A percentile compares a stretch with the other conserved stretches of the same genome.
Evolutionary conservation across 2,113 vertebrate genomes (phyloP).

Genomic region (Cettia cetti): DNA sequence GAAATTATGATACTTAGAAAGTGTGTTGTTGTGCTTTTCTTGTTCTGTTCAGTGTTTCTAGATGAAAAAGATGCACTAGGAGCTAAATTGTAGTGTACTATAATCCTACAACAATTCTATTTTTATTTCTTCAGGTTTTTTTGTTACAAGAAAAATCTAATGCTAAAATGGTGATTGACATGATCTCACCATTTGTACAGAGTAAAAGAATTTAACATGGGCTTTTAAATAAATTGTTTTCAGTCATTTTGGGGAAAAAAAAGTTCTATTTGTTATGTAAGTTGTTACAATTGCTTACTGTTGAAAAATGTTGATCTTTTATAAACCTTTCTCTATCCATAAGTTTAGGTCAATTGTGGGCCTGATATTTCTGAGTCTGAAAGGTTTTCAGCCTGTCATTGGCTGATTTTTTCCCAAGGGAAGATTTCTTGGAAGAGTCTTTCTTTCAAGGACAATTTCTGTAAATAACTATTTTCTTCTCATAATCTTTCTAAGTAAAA

Average conservation of each 20-base stretch:
- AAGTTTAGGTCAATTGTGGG: background rate
- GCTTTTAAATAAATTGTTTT: background rate
- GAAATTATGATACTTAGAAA: slow-evolving; percentile 2
- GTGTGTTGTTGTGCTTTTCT: background rate
- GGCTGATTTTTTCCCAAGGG: no score
- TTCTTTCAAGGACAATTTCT: no score
- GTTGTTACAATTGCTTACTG: background rate
- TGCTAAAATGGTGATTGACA: background rate
- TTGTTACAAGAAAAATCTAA: slow-evolving; percentile 9
- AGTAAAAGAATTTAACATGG: background rate
- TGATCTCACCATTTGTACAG: background rate
- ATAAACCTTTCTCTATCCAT: background rate
- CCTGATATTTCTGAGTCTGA: no score
- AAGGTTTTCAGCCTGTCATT: no score
- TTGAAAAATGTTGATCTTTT: background rate
- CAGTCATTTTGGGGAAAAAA: background rate
- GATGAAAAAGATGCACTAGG: background rate
- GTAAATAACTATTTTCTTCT: no score
- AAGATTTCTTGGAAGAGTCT: no score
- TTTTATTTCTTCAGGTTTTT: slow-evolving; percentile 49
- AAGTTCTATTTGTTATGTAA: background rate
- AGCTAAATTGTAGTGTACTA: background rate
- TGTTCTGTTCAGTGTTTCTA: slow-evolving; percentile 45
- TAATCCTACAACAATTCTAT: background rate
- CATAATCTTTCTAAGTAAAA: no score